Percentiles rank a stretch among this genome's conserved stretches.
These are phyloP conservation scores for Maconellicoccus hirsutus DNA, from an alignment of 1,140 invertebrate species.

Conservation along the genomic window DNA sequence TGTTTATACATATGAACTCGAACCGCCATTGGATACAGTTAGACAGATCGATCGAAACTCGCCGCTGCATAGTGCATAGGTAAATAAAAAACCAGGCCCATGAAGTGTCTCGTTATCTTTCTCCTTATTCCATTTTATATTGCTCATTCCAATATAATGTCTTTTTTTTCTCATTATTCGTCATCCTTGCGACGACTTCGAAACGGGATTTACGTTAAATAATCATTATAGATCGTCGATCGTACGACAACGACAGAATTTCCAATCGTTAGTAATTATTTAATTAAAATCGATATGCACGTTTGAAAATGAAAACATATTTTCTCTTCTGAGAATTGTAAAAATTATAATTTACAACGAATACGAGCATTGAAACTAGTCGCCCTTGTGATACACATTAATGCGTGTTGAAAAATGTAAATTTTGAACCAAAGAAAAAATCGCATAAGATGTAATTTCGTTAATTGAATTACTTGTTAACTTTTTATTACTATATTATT, in stretches of 20 bases:
- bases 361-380: background rate
- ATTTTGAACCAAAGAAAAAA: background rate
- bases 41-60: background rate
- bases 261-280: no score
- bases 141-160: no score
- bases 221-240: no score
- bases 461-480: constrained; percentile 6
- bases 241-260: no score
- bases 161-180: no score
- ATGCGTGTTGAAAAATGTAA: background rate
- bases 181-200: no score
- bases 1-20: background rate
- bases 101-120: background rate
- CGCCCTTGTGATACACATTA: background rate
- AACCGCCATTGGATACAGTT: background rate
- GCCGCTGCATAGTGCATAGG: background rate
- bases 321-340: background rate
- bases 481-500: background rate
- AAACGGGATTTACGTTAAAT: no score
- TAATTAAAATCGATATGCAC: no score
- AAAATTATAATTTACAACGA: background rate
- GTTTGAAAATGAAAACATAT: no score
- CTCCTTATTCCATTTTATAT: no score
- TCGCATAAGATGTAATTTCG: background rate
- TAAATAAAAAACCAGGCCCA: background rate